Base-by-base conservation (phyloP, 2,113 vertebrate genomes). In the Lamprotornis superbus region DNA sequence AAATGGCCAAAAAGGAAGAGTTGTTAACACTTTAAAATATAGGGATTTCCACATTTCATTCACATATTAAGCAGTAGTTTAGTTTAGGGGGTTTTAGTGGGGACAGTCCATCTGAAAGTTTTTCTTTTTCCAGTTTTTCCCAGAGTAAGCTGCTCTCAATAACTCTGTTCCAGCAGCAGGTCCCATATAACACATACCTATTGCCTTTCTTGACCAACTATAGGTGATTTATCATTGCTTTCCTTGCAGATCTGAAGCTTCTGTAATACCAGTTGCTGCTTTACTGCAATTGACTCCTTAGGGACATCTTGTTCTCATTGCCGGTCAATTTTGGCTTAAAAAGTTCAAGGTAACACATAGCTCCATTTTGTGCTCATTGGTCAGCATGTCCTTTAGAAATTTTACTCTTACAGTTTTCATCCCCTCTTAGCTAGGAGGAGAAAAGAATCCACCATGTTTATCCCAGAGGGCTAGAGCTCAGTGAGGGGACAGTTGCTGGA, bases 121-220 rank as follows among this genome's bases (percentile, higher is more conserved):
- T 22, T 68, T 81, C 5, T 24, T 65, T 39, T 28, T 75, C 12
- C 11, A 18, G 8, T 33, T 25, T 74, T 74, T 82, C 25, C 17
- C 18, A 37, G 15, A 64, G 20, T 42, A 55, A 64, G 55, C 6
- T 25, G 12, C 3, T 75, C 42, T 57, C 57, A 21, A 5, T 13
- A 67, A 5, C 16, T 44, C 31, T 88, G 11, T 40, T 75, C 24
- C 31, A 53, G 47, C 40, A 52, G 20, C 24, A 20, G 2, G 5
- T 61, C 31, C n/a, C 3, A 25, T 33, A 56, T n/a, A 25, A 19
- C 9, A n/a, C 0, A 1, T 11, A 44, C 3, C 24, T 74, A 7
- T 44, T 69, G 4, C 12, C 15, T 81, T 69, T 56, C n/a, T 49
- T 83, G 20, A 5, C 25, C 7, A 2, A 12, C 13, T 61, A 64